Evolutionary conservation across 2,888 invertebrate species (phyloP), one percentile per base, ranked within the genome.

Genomic region (Morpho helenor): DNA sequence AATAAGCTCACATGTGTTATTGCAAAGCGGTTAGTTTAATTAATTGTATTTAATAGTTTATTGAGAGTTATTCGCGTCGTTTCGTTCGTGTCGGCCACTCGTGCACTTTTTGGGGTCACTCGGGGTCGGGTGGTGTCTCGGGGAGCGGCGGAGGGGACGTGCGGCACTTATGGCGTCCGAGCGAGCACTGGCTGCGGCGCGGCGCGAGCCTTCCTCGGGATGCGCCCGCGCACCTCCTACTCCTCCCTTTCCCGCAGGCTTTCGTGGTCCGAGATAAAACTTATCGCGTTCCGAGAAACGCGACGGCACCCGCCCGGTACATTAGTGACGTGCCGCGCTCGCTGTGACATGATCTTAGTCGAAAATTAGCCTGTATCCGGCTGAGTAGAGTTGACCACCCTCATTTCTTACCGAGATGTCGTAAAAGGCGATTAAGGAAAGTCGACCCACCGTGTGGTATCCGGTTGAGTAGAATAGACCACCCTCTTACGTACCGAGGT

Each of bases 61-160:
- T 70, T 68, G 66, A 66, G 31, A 54, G 70, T 72, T 72, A 68
- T 77, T 77, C 76, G 83, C 79, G 76, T 84, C 84, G 84, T 84
- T 82, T 87, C 87, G 87, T 87, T 84, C 79, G 85, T 77, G 76
- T 57, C 59, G 74, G 73, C 75, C 79, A 81, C 79, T 78, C 84
- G 79, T 80, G 82, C 79, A 80, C 82, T 79, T 71, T 59, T 72
- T 73, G 79, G 80, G 85, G 85, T 86, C 84, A 84, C 84, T 78
- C 76, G 80, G 82, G 85, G 84, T 84, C 83, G 79, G 76, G 72
- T 69, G 16, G 74, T 70, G 68, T 72, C 70, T 75, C 69, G 74
- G 68, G 71, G 71, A 71, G 75, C 73, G 72, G 68, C 66, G 69
- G 53, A 57, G 57, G 64, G 64, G 57, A 68, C 80, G 83, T 81